These are phyloP conservation scores for Cyanoramphus novaezelandiae DNA, from an alignment of 2,113 vertebrate genomes.

Conservation along the genomic window DNA sequence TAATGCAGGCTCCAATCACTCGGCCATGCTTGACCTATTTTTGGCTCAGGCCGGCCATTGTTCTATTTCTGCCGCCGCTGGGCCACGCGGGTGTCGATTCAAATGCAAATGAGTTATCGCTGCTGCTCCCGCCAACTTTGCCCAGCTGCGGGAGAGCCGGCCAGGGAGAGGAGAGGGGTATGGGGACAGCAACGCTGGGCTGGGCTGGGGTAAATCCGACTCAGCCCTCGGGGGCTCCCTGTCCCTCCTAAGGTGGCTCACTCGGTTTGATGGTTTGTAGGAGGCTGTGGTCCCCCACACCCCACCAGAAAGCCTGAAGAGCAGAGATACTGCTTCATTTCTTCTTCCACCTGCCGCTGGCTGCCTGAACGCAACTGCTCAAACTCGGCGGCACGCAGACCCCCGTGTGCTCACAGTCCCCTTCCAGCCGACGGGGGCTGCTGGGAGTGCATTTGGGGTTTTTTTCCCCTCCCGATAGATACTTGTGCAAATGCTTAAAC, in stretches of 20 bases:
- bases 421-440: conserved; percentile 47
- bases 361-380: conserved; percentile 55
- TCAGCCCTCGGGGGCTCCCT: conserved; percentile 16
- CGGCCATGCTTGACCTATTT: conserved; percentile 98
- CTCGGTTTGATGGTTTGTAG: conserved; percentile 32
- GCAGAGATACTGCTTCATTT: conserved; percentile 63
- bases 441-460: neutral
- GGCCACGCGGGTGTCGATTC: conserved; percentile 97
- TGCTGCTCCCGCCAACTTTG: conserved; percentile 77
- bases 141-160: conserved; percentile 39
- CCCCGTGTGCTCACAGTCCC: neutral
- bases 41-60: conserved; percentile 98
- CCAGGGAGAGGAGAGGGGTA: conserved; percentile 1
- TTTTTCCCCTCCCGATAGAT: neutral
- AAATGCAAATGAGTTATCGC: conserved; percentile 95
- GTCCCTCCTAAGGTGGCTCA: conserved; percentile 42
- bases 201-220: conserved; percentile 1
- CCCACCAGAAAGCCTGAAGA: conserved; percentile 46
- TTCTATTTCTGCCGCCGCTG: conserved; percentile 99
- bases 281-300: conserved; percentile 14
- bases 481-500: conserved; percentile 4
- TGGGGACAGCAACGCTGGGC: conserved; percentile 7
- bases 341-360: conserved; percentile 75
- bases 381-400: neutral
- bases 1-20: conserved; percentile 97